Evolutionary conservation across 2,797 vertebrate species (phyloP).

Genomic region (Phalanger gymnotis): DNA sequence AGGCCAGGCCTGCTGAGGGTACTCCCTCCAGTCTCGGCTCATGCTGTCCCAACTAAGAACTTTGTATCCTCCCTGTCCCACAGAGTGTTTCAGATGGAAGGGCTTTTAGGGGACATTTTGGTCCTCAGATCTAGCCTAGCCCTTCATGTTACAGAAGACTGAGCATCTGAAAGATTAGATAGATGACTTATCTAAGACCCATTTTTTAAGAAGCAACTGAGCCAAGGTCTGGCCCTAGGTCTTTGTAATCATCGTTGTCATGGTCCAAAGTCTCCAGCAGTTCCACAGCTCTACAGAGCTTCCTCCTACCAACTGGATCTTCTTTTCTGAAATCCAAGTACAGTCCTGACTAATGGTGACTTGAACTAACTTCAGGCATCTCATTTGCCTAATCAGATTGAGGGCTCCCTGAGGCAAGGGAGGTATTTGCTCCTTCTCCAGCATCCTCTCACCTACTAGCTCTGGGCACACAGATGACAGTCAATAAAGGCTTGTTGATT

Average conservation of each 20-base stretch:
- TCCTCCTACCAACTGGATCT: neutral
- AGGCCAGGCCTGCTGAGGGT: neutral
- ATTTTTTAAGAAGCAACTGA: neutral
- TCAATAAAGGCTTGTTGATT: neutral
- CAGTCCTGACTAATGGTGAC: neutral
- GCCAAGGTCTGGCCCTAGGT: neutral
- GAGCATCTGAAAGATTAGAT: neutral
- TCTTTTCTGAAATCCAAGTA: neutral
- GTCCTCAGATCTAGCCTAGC: neutral
- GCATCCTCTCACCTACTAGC: neutral
- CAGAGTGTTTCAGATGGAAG: neutral
- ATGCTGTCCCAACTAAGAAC: neutral
- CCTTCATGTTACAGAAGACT: neutral
- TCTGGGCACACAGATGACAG: neutral
- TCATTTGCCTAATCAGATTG: neutral
- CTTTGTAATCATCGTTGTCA: neutral
- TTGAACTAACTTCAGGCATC: neutral
- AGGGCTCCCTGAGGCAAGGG: neutral
- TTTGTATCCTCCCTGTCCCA: neutral
- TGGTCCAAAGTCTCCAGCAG: neutral
- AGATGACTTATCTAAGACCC: neutral
- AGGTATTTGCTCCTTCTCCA: neutral
- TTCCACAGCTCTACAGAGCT: neutral
- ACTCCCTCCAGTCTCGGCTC: neutral
- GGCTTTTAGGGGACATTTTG: neutral